A percentile compares a stretch with the other conserved stretches of the same genome.
phyloP scores from a whole-genome alignment of 2,113 vertebrate genomes.

The Pandion haliaetus region DNA sequence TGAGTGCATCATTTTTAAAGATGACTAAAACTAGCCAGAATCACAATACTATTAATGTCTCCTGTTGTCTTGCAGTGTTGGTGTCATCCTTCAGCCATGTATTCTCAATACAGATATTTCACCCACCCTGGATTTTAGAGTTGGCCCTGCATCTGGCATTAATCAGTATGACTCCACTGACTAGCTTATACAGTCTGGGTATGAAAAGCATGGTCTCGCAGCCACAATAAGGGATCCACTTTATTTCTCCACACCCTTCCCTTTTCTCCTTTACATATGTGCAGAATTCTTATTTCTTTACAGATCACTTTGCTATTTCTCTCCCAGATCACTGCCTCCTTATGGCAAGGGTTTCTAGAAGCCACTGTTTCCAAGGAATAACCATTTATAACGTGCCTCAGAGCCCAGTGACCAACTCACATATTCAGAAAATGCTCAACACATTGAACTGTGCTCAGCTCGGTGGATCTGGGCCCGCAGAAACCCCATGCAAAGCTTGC shows the following conservation, averaged over 20 bases:
- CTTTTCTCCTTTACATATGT: neutral
- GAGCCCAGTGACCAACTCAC: neutral
- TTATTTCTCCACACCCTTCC: neutral
- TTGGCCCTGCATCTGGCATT: neutral
- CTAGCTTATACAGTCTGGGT: neutral
- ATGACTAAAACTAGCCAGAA: neutral
- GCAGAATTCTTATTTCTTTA: neutral
- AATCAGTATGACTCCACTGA: neutral
- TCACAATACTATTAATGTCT: neutral
- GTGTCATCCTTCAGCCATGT: neutral
- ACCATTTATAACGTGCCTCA: neutral
- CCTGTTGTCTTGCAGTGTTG: neutral
- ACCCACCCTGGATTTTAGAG: neutral
- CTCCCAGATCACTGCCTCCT: neutral
- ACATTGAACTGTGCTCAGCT: neutral
- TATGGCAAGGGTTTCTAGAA: neutral
- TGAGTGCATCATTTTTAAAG: slow-evolving; percentile 47
- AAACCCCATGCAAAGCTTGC: neutral
- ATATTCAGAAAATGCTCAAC: neutral
- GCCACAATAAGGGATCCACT: neutral
- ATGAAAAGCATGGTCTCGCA: neutral
- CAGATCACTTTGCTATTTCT: neutral
- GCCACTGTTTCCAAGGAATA: neutral
- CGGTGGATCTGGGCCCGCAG: neutral
- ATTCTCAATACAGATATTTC: neutral